Evolutionary conservation across 1,140 invertebrate genomes (phyloP).

Genomic region (Brachionus sp.): DNA sequence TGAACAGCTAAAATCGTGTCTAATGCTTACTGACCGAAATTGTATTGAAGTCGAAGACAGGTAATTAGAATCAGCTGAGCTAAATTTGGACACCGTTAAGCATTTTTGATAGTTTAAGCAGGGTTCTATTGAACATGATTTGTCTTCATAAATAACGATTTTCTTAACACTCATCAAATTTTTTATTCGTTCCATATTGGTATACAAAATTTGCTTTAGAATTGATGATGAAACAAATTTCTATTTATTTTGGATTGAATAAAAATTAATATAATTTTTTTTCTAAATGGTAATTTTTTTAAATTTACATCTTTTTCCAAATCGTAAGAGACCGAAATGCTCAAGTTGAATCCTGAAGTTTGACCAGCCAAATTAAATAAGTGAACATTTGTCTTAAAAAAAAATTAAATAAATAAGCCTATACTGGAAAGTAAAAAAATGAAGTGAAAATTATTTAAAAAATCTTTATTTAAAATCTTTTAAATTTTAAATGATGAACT

Average conservation of each 20-base stretch:
- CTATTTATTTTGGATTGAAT: neutral
- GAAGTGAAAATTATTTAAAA: too few species aligned
- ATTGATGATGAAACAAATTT: slow-evolving; percentile 14
- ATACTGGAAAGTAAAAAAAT: too few species aligned
- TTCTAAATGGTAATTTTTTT: neutral
- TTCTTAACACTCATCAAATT: neutral
- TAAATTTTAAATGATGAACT: too few species aligned
- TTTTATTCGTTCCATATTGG: neutral
- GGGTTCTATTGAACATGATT: slow-evolving; percentile 79
- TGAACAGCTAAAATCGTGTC: slow-evolving; percentile 46
- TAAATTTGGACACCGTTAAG: slow-evolving; percentile 83
- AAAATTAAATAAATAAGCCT: too few species aligned
- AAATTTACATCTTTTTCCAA: slow-evolving; percentile 20
- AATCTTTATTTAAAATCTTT: too few species aligned
- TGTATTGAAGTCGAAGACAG: slow-evolving; percentile 84
- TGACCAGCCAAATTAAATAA: neutral
- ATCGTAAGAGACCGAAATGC: neutral
- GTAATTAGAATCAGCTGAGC: slow-evolving; percentile 75
- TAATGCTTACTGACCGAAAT: slow-evolving; percentile 79
- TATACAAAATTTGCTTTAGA: slow-evolving; percentile 16
- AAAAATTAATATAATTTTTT: neutral
- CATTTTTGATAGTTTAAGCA: slow-evolving; percentile 94
- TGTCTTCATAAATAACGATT: neutral
- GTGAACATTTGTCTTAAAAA: neutral
- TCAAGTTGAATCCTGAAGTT: neutral